Evolutionary conservation across 2,113 vertebrate genomes (phyloP).

Genomic region (Oostethus manadensis): DNA sequence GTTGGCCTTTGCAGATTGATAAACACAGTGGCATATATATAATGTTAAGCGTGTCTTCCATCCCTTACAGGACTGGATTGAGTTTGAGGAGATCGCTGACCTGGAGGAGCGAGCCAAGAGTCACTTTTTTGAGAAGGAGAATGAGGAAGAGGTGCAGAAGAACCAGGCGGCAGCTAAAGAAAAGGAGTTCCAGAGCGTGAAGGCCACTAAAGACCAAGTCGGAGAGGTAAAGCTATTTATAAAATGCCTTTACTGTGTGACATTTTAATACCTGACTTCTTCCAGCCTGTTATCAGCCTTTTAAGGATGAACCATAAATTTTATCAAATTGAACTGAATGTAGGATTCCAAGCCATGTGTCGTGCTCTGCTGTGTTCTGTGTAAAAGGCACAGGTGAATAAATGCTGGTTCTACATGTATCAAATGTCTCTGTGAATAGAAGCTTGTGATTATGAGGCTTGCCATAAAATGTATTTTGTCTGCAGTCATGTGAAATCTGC

Average conservation of each 20-base stretch:
- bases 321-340: not conserved
- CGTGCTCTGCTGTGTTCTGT: no score
- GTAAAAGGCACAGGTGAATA: no score
- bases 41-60: not conserved
- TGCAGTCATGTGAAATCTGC: constrained; percentile 93
- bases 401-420: no score
- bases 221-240: constrained; percentile 74
- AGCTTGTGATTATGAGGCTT: no score
- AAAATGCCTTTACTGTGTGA: no score
- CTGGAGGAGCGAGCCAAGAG: constrained; percentile 96
- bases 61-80: constrained; percentile 87
- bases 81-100: constrained; percentile 98
- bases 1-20: not conserved
- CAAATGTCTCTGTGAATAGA: no score
- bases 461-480: not conserved
- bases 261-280: no score
- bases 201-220: constrained; percentile 88
- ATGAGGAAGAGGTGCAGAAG: constrained; percentile 94
- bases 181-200: constrained; percentile 91
- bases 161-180: constrained; percentile 94
- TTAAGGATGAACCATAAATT: no score
- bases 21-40: not conserved
- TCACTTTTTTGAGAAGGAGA: constrained; percentile 95
- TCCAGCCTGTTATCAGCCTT: no score
- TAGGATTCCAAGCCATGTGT: not conserved